These are phyloP conservation scores for Adelosebastes latens DNA, from an alignment of 2,797 vertebrate species.

Conservation along the genomic window DNA sequence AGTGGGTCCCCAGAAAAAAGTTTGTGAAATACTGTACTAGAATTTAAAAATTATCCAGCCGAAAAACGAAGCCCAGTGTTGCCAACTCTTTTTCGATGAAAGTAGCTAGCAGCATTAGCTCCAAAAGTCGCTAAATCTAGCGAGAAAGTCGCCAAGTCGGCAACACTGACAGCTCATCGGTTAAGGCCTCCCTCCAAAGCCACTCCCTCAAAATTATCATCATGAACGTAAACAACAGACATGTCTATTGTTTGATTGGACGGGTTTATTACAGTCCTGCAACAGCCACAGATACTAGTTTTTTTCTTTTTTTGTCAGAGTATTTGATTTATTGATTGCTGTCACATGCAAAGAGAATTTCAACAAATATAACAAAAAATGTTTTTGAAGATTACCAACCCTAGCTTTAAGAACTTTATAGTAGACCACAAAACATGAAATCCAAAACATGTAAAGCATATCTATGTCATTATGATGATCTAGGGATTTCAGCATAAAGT, in stretches of 20 bases:
- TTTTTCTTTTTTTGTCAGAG: not conserved
- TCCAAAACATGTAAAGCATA: not conserved
- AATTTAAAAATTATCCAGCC: not conserved
- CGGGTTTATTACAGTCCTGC: not conserved
- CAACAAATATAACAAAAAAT: not conserved
- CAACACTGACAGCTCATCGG: not conserved
- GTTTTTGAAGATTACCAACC: not conserved
- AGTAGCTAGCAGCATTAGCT: rapidly evolving
- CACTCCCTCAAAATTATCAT: not conserved
- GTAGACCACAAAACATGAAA: not conserved
- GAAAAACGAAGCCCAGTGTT: not conserved
- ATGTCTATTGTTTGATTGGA: not conserved
- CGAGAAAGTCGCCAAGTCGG: not conserved
- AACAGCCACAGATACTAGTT: not conserved
- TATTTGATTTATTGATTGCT: not conserved
- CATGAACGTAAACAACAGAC: not conserved
- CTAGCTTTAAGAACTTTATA: not conserved
- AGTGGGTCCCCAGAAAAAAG: not conserved
- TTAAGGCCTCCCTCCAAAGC: not conserved
- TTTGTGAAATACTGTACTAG: not conserved
- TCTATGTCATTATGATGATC: not conserved
- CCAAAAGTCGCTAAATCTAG: not conserved
- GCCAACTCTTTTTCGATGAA: not conserved
- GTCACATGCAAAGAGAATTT: not conserved
- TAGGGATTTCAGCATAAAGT: not conserved